Conservation (phyloP, 1,140 invertebrate genomes). For the Scaptomyza montana region DNA sequence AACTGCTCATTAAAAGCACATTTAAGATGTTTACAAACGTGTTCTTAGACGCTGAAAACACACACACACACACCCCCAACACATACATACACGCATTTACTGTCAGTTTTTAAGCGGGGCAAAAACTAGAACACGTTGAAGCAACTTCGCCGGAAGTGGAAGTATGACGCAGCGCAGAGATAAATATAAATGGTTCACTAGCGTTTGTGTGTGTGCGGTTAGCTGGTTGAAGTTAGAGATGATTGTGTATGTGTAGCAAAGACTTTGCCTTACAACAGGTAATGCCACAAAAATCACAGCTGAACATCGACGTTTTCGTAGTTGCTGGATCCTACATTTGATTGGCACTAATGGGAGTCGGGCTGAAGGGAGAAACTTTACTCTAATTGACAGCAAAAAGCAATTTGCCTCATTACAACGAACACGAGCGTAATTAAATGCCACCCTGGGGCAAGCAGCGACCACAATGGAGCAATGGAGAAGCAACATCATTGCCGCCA, state of each 20-base stretch:
- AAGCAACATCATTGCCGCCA: conserved; percentile 46
- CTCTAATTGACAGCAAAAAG: conserved; percentile 81
- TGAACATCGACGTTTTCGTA: conserved; percentile 19
- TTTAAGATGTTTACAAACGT: conserved; percentile 83
- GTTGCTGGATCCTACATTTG: conserved; percentile 47
- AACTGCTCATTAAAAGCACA: conserved; percentile 80
- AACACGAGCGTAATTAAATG: conserved; percentile 80
- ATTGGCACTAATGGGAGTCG: conserved; percentile 60
- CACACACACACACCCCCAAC: conserved; percentile 3
- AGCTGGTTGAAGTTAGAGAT: conserved; percentile 39
- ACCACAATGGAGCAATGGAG: conserved; percentile 40
- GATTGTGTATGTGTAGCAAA: conserved; percentile 13
- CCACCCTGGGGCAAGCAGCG: conserved; percentile 54
- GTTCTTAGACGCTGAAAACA: conserved; percentile 60
- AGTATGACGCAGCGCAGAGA: conserved; percentile 26
- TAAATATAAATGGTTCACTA: conserved; percentile 3
- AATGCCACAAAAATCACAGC: conserved; percentile 59
- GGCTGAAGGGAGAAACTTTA: conserved; percentile 73
- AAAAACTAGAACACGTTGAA: conserved; percentile 54
- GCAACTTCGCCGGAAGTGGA: conserved; percentile 68
- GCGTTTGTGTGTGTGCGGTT: not conserved
- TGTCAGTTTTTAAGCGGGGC: conserved; percentile 45
- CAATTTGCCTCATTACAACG: conserved; percentile 78
- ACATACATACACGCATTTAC: conserved; percentile 24
- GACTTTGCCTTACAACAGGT: conserved; percentile 59